These are phyloP conservation scores for Balaenoptera acutorostrata DNA, from an alignment of 2,113 vertebrate genomes.

Conservation along the genomic window DNA sequence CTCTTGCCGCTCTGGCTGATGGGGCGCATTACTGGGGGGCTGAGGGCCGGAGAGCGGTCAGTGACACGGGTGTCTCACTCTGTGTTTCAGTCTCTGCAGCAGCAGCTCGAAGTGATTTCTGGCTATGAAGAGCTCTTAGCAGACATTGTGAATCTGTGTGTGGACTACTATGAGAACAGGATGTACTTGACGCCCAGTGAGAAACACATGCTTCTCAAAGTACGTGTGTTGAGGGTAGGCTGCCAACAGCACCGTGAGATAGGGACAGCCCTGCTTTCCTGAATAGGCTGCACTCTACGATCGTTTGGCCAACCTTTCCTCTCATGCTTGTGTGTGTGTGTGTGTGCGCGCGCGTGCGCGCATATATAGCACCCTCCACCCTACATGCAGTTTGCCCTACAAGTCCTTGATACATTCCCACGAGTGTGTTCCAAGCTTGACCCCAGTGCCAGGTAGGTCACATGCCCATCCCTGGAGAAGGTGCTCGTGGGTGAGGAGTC, in stretches of 20 bases:
- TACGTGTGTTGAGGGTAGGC: conserved; percentile 64
- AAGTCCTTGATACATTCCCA: accelerated
- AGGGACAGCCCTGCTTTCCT: neutral
- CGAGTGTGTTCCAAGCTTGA: neutral
- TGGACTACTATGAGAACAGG: conserved; percentile 98
- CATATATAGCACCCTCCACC: too few species aligned
- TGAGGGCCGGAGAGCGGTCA: accelerated
- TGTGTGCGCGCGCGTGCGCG: too few species aligned
- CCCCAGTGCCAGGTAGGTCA: neutral
- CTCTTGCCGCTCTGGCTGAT: accelerated
- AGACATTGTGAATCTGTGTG: conserved; percentile 97
- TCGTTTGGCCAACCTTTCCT: neutral
- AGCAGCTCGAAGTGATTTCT: conserved; percentile 95
- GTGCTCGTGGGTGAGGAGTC: neutral
- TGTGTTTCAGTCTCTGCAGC: conserved; percentile 90
- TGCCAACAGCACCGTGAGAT: neutral
- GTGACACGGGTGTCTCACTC: accelerated
- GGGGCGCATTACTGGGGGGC: accelerated
- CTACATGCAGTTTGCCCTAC: neutral
- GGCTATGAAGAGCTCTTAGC: conserved; percentile 97
- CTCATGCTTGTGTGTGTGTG: neutral
- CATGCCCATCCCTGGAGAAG: neutral
- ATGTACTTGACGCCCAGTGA: conserved; percentile 97
- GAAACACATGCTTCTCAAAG: conserved; percentile 98
- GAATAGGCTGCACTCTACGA: neutral